Evolutionary conservation across 2,888 invertebrate genomes (phyloP).

Genomic region (Leptinotarsa haldemani): DNA sequence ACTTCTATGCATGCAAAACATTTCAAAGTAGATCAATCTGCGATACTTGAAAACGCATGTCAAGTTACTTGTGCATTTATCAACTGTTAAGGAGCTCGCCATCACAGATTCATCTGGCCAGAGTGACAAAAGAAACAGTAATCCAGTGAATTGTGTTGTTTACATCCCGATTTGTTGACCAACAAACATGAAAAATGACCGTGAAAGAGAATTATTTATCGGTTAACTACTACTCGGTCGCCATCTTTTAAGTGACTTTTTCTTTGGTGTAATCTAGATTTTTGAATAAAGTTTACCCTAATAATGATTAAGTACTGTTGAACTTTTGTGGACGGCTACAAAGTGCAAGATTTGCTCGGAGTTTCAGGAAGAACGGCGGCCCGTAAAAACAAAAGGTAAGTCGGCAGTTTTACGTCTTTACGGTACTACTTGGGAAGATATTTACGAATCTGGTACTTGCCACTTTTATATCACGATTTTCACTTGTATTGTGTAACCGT

Average conservation of each 20-base stretch:
- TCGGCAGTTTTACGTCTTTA: slow-evolving; percentile 30
- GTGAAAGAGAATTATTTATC: slow-evolving; percentile 67
- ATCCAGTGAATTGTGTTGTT: slow-evolving; percentile 54
- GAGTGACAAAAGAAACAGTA: slow-evolving; percentile 43
- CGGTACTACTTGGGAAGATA: slow-evolving; percentile 17
- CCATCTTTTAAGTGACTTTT: slow-evolving; percentile 72
- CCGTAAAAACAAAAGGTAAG: slow-evolving; percentile 45
- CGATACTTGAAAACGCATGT: slow-evolving; percentile 63
- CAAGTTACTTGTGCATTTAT: slow-evolving; percentile 53
- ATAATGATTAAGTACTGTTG: slow-evolving; percentile 56
- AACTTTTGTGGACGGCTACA: slow-evolving; percentile 51
- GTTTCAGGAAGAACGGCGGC: slow-evolving; percentile 38
- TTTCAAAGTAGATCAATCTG: slow-evolving; percentile 66
- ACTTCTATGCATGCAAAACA: slow-evolving; percentile 65
- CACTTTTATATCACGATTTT: slow-evolving; percentile 57
- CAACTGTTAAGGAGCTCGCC: slow-evolving; percentile 40
- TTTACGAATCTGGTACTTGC: slow-evolving; percentile 39
- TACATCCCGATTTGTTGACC: slow-evolving; percentile 62
- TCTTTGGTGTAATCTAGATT: slow-evolving; percentile 54
- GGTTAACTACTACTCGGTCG: slow-evolving; percentile 68
- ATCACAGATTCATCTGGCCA: slow-evolving; percentile 35
- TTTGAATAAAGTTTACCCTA: slow-evolving; percentile 55
- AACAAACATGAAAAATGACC: slow-evolving; percentile 64
- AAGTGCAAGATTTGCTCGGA: slow-evolving; percentile 42
- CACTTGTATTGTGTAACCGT: slow-evolving; percentile 59